A percentile compares a stretch with the other conserved stretches of the same genome.
Conservation (phyloP, 2,113 vertebrate genomes). For the Lampris megalopsis region DNA sequence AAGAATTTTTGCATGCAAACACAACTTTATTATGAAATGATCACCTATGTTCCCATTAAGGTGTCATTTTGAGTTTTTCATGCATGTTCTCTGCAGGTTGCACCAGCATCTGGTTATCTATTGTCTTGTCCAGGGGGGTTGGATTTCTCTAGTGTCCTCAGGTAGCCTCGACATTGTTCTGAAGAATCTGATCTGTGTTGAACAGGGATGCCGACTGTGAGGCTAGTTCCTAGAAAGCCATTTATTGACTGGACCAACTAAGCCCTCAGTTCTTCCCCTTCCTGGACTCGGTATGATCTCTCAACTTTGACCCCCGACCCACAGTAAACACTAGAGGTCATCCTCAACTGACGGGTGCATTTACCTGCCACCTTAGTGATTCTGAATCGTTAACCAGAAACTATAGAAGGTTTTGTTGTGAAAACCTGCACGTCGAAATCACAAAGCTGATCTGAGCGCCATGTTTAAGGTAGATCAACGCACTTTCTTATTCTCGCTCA, state of each 20-base stretch:
- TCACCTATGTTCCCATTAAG: neutral
- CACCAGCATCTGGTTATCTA: conserved; percentile 16
- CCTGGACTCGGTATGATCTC: conserved; percentile 18
- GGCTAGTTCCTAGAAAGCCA: conserved; percentile 25
- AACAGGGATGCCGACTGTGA: conserved; percentile 44
- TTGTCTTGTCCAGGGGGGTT: conserved; percentile 4
- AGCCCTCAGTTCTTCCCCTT: conserved; percentile 24
- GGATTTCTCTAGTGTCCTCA: conserved; percentile 15
- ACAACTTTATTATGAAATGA: neutral
- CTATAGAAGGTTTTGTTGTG: neutral
- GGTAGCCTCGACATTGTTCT: conserved; percentile 9
- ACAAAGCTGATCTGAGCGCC: neutral
- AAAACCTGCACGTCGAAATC: neutral
- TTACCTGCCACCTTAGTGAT: conserved; percentile 28
- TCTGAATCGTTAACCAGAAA: neutral
- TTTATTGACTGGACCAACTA: conserved; percentile 11
- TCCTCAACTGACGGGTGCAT: conserved; percentile 59
- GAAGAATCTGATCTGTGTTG: conserved; percentile 17
- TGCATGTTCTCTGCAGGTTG: conserved; percentile 1
- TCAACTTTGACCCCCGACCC: conserved; percentile 24
- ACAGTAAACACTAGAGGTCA: conserved; percentile 24
- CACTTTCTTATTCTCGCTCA: conserved; percentile 30
- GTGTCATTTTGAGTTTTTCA: neutral
- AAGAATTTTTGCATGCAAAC: neutral
- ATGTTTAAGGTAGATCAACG: conserved; percentile 30